Base-by-base conservation (phyloP, 1,140 invertebrate genomes). In the Popillia japonica region DNA sequence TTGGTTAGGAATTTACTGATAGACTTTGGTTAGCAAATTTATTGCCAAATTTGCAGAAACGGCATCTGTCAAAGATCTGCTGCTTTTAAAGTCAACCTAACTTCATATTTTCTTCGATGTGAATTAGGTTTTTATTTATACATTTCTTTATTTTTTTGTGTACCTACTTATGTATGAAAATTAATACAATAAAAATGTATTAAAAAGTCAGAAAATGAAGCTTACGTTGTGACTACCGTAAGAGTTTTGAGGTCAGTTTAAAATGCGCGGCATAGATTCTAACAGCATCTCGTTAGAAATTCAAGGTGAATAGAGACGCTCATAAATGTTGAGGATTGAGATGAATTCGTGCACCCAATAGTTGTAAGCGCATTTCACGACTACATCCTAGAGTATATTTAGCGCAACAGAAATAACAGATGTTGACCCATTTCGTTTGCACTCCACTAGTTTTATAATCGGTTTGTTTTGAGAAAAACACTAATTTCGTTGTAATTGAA, bases 351-450 rank as follows among this genome's bases (percentile, higher is more conserved):
- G 61, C 27, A 68, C 61, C 17, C 61, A 68, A 34, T 68, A 20
- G 20, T 68, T 68, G 61, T 68, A 68, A 68, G 61, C 61, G 61
- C 61, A 68, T 68, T 22, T 68, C 61, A 22, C 61, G 61, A 68
- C 61, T 22, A 68, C 27, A 68, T 68, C 20, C 61, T 22, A 68
- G 61, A 10, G 61, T 68, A 68, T 68, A 68, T 68, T 68, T 68
- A 68, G 61, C 61, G 59, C 64, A 74, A 44, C 80, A 76, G 78
- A 81, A 81, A 83, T 84, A 83, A 79, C 79, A 79, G 79, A 72
- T 80, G 82, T 78, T 81, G 83, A 83, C 83, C 83, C 79, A 84
- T 82, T 82, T 82, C 61, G 74, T 27, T 68, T 22, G 22, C 73
- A 42, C 73, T 75, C 72, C 79, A 68, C 79, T 77, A 20, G 61